A percentile compares a stretch with the other conserved stretches of the same genome.
These are phyloP conservation scores for Atherinomorus stipes DNA, from an alignment of 2,113 vertebrate genomes.

Conservation along the genomic window DNA sequence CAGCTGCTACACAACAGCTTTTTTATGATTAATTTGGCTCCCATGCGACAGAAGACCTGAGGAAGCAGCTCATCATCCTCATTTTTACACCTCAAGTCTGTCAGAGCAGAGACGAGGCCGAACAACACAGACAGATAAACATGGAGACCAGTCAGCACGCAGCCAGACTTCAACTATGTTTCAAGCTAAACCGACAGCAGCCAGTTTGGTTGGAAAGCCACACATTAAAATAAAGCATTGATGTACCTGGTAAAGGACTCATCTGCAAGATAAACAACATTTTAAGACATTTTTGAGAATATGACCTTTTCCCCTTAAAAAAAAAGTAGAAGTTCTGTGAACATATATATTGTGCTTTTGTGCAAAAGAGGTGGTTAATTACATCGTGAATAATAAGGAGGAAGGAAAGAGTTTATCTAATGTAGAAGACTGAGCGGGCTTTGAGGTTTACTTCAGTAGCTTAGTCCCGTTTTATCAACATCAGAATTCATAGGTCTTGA, in stretches of 20 bases:
- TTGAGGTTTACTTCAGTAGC: conserved; percentile 69
- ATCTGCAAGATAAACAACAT: conserved; percentile 72
- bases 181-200: conserved; percentile 51
- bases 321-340: conserved; percentile 27
- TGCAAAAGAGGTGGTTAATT: conserved; percentile 59
- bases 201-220: conserved; percentile 50
- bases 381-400: conserved; percentile 40
- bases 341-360: conserved; percentile 43
- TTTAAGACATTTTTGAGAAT: conserved; percentile 50
- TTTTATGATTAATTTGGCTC: background rate
- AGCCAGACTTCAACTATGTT: conserved; percentile 46
- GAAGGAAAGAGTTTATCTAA: conserved; percentile 67
- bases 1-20: conserved; percentile 1
- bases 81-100: conserved; percentile 30
- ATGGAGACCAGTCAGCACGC: conserved; percentile 42
- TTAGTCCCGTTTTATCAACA: conserved; percentile 40
- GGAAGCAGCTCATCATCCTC: conserved; percentile 16
- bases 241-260: conserved; percentile 73
- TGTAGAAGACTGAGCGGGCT: conserved; percentile 43
- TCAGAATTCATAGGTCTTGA: background rate
- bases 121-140: conserved; percentile 34
- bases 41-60: conserved; percentile 44
- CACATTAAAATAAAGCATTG: conserved; percentile 55
- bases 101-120: conserved; percentile 27
- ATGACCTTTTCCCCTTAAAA: conserved; percentile 52